Percentiles rank a stretch among this genome's conserved stretches.
Conservation (phyloP, 1,140 invertebrate genomes). For the Cataglyphis hispanica region DNA sequence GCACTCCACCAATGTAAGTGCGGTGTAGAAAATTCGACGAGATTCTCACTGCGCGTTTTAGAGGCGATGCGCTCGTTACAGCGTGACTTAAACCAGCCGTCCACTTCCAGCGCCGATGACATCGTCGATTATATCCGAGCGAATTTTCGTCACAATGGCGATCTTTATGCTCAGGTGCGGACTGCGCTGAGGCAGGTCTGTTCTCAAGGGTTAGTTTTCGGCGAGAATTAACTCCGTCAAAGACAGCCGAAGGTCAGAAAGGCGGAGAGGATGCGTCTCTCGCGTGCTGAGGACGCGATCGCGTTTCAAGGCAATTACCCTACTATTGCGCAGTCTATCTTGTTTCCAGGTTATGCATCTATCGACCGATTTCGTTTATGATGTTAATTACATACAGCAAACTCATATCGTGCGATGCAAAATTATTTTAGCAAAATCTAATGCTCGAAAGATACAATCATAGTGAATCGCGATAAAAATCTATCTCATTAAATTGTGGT, state of each 20-base stretch:
- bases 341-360: conserved; percentile 59
- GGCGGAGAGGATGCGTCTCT: conserved; percentile 50
- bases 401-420: background rate
- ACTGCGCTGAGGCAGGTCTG: conserved; percentile 73
- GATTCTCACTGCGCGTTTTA: conserved; percentile 77
- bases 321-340: conserved; percentile 61
- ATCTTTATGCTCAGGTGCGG: conserved; percentile 78
- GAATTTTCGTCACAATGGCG: conserved; percentile 75
- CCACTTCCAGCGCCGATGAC: conserved; percentile 63
- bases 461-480: conserved; percentile 3
- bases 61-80: conserved; percentile 76
- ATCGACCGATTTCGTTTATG: conserved; percentile 63
- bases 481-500: background rate
- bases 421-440: conserved; percentile 5
- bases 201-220: conserved; percentile 77
- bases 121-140: conserved; percentile 72
- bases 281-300: conserved; percentile 61
- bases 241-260: conserved; percentile 8
- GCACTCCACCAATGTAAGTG: conserved; percentile 7
- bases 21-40: conserved; percentile 63
- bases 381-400: conserved; percentile 21
- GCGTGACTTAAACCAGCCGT: conserved; percentile 18
- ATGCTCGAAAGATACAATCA: background rate
- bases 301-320: conserved; percentile 68
- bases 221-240: conserved; percentile 13